A percentile compares a stretch with the other conserved stretches of the same genome.
Conservation (phyloP, 2,113 vertebrate species). For the Dunckerocampus dactyliophorus region DNA sequence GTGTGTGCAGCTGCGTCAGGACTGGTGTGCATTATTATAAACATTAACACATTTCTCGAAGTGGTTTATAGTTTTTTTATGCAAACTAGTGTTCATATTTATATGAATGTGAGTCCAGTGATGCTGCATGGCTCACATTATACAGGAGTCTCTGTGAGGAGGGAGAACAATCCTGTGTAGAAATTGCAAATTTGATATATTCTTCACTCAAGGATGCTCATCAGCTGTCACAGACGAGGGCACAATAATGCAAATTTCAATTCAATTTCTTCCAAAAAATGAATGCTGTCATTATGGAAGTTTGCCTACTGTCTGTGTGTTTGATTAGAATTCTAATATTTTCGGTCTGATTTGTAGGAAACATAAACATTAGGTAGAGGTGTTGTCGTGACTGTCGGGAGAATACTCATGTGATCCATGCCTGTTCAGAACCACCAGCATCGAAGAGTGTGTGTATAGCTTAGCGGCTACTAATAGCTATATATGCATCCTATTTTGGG, state of each 20-base stretch:
- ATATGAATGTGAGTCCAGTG: slow-evolving; percentile 21
- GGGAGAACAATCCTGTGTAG: neutral
- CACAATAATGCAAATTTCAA: slow-evolving; percentile 24
- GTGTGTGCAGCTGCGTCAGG: slow-evolving; percentile 13
- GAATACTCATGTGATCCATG: slow-evolving; percentile 37
- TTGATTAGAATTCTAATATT: slow-evolving; percentile 31
- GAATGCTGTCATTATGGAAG: slow-evolving; percentile 16
- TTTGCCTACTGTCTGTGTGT: slow-evolving; percentile 21
- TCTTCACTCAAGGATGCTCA: slow-evolving; percentile 9
- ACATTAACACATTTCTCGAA: slow-evolving; percentile 26
- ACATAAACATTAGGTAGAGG: neutral
- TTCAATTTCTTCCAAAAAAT: slow-evolving; percentile 37
- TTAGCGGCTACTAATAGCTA: slow-evolving; percentile 17
- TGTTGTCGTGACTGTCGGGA: slow-evolving; percentile 15
- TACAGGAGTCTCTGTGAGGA: slow-evolving; percentile 1
- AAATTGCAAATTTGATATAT: slow-evolving; percentile 18
- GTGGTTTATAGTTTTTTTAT: slow-evolving; percentile 11
- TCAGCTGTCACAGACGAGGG: slow-evolving; percentile 16
- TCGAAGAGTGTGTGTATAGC: slow-evolving; percentile 23
- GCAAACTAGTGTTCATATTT: slow-evolving; percentile 4
- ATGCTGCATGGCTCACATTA: slow-evolving; percentile 6
- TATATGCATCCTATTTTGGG: slow-evolving; percentile 41
- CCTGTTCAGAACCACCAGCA: slow-evolving; percentile 22
- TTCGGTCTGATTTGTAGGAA: slow-evolving; percentile 28
- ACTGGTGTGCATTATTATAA: slow-evolving; percentile 19